Conservation (phyloP, 92 coral and sea anemone species). For the Desmophyllum pertusum region DNA sequence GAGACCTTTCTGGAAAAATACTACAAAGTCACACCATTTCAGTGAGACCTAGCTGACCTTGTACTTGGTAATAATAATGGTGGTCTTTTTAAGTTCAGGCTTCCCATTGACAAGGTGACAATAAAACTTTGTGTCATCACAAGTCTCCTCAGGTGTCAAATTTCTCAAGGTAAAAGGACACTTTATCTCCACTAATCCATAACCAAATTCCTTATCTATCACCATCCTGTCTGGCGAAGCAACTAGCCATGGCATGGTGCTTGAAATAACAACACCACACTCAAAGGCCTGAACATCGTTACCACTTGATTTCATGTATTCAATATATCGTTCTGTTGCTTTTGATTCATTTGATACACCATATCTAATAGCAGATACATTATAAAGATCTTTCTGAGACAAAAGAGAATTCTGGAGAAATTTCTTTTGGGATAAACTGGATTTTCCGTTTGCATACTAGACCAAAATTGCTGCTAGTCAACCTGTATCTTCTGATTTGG, state of each 20-base stretch:
- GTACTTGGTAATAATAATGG: not conserved
- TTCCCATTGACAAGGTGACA: conserved; percentile 59
- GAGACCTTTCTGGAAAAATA: conserved; percentile 48
- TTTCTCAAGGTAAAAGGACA: conserved; percentile 67
- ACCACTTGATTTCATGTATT: conserved; percentile 57
- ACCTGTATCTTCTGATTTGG: conserved; percentile 55
- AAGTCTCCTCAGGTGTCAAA: conserved; percentile 61
- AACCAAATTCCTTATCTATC: conserved; percentile 50
- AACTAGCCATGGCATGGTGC: conserved; percentile 64
- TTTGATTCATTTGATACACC: conserved; percentile 60
- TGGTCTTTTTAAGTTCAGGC: conserved; percentile 29
- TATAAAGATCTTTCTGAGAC: conserved; percentile 53
- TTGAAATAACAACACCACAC: conserved; percentile 59
- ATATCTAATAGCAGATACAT: conserved; percentile 54
- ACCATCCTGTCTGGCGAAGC: conserved; percentile 71
- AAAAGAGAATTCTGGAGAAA: conserved; percentile 55
- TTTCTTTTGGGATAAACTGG: conserved; percentile 51
- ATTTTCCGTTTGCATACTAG: conserved; percentile 60
- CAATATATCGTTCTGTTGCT: conserved; percentile 54
- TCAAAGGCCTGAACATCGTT: conserved; percentile 47
- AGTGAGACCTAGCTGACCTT: conserved; percentile 61
- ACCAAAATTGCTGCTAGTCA: conserved; percentile 74
- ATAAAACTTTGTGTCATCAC: conserved; percentile 58
- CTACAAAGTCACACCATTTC: conserved; percentile 69
- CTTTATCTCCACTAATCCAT: conserved; percentile 63